Percentiles rank a stretch among this genome's conserved stretches.
These are phyloP conservation scores for Erpetoichthys calabaricus DNA, from an alignment of 2,797 vertebrate species.

Conservation along the genomic window DNA sequence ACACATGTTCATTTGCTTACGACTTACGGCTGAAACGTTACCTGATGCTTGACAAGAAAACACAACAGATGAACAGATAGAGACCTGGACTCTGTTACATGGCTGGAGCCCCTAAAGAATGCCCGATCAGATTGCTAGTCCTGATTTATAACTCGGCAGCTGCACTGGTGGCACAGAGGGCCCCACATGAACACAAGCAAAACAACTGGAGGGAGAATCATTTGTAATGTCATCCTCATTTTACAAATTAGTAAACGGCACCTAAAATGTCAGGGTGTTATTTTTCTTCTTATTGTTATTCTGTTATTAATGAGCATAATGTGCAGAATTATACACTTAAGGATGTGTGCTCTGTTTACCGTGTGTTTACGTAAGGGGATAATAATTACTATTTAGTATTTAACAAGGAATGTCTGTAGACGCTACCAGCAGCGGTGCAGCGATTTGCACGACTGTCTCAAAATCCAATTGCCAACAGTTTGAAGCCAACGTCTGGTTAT, in stretches of 20 bases:
- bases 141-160: constrained; percentile 48
- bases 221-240: constrained; percentile 23
- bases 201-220: constrained; percentile 22
- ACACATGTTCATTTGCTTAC: constrained; percentile 1
- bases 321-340: no score
- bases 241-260: constrained; percentile 12
- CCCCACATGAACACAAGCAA: constrained; percentile 23
- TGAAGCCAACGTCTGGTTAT: no score
- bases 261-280: no score
- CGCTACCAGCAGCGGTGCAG: no score
- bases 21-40: constrained; percentile 17
- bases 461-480: no score
- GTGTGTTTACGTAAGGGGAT: no score
- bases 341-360: no score
- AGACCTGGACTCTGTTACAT: background rate
- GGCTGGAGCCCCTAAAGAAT: constrained; percentile 21
- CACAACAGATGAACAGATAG: background rate
- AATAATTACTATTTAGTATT: no score
- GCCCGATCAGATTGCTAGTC: constrained; percentile 28
- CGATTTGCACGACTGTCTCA: no score
- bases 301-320: no score
- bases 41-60: constrained; percentile 8
- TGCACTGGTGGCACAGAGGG: constrained; percentile 28
- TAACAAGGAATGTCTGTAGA: no score
- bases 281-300: no score